Conservation (phyloP, 2,113 vertebrate species). For the Oncorhynchus nerka region DNA sequence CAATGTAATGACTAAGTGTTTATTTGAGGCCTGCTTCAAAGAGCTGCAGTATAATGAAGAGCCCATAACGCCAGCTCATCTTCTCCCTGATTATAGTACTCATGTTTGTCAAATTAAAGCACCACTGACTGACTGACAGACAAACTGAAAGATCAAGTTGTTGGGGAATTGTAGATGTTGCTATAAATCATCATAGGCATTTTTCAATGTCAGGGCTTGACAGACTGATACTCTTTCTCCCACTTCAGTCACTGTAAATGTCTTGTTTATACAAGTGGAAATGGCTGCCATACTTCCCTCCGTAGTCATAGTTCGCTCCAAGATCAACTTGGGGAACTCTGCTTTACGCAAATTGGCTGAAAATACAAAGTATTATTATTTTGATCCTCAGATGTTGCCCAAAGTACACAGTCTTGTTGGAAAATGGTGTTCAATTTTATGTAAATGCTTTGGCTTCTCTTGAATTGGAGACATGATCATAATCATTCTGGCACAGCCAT, state of each 20-base stretch:
- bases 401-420: too few species aligned
- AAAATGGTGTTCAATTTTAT: too few species aligned
- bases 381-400: too few species aligned
- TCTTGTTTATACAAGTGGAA: conserved; percentile 38
- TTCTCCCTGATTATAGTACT: conserved; percentile 55
- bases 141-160: conserved; percentile 4
- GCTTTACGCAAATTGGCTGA: too few species aligned
- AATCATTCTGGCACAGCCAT: background rate
- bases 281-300: background rate
- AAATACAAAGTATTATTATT: too few species aligned
- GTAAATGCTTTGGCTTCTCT: too few species aligned
- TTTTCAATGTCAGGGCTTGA: conserved; percentile 3
- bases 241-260: conserved; percentile 11
- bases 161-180: conserved; percentile 39
- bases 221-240: conserved; percentile 10
- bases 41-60: conserved; percentile 33
- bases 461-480: too few species aligned
- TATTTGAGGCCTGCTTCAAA: conserved; percentile 56
- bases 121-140: conserved; percentile 41
- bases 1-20: conserved; percentile 63
- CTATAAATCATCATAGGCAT: conserved; percentile 34
- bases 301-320: too few species aligned
- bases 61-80: conserved; percentile 31
- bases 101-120: conserved; percentile 52
- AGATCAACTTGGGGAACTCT: too few species aligned